Conservation (phyloP, 2,113 vertebrate species). For the Actinemys pallida region DNA sequence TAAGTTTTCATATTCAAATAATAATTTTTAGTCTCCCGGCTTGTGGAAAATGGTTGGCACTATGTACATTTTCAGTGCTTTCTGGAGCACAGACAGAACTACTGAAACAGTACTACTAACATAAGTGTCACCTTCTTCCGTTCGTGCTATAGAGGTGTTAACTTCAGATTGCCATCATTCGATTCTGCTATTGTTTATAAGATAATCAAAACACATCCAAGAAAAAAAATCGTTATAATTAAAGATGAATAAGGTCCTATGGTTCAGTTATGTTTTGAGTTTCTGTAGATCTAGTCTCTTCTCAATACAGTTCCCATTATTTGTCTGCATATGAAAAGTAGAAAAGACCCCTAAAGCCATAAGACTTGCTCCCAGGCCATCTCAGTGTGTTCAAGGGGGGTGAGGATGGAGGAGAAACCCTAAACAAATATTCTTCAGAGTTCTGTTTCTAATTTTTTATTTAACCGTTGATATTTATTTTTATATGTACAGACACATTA, state of each 20-base stretch:
- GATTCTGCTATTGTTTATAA: background rate
- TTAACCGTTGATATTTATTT: background rate
- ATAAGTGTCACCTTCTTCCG: background rate
- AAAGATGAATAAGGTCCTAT: background rate
- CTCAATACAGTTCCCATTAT: background rate
- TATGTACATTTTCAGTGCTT: background rate
- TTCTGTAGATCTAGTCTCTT: background rate
- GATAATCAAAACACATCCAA: background rate
- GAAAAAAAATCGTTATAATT: background rate
- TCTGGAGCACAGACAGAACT: background rate
- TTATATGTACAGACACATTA: background rate
- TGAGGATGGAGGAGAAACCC: background rate
- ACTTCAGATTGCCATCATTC: background rate
- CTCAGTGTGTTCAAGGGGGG: background rate
- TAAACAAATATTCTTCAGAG: background rate
- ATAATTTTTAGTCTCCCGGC: background rate
- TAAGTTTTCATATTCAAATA: background rate
- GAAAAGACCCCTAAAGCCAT: background rate
- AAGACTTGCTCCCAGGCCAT: background rate
- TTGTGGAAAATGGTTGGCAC: conserved; percentile 1
- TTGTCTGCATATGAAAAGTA: background rate
- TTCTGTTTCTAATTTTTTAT: background rate
- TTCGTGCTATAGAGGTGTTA: background rate
- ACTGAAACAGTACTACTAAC: background rate
- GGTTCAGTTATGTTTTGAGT: background rate